Conservation (phyloP, 2,888 invertebrate species). For the Galerucella calmariensis region DNA sequence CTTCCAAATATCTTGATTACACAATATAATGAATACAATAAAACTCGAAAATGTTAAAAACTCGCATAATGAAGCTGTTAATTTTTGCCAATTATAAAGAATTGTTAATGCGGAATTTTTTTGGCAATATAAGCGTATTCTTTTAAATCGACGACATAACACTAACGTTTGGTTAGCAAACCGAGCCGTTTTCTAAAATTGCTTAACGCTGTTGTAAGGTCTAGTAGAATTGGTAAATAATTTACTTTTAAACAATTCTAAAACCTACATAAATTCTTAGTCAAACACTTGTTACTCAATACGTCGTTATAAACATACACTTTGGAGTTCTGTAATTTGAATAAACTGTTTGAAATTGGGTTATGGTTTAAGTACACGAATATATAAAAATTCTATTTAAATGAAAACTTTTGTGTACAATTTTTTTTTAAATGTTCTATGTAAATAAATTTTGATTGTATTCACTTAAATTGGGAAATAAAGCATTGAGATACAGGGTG, state of each 20-base stretch:
- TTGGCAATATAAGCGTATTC: slow-evolving; percentile 23
- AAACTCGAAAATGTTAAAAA: slow-evolving; percentile 16
- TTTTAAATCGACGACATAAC: slow-evolving; percentile 31
- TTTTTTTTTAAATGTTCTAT: too few species aligned
- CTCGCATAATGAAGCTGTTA: slow-evolving; percentile 1
- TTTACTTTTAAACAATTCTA: slow-evolving; percentile 49
- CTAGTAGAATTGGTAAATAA: slow-evolving; percentile 44
- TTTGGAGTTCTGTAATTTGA: slow-evolving; percentile 31
- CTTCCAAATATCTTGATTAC: slow-evolving; percentile 25
- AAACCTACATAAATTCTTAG: slow-evolving; percentile 47
- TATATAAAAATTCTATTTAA: neutral
- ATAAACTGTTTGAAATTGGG: slow-evolving; percentile 23
- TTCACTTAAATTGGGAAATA: too few species aligned
- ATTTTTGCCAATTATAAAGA: slow-evolving; percentile 26
- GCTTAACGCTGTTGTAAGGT: slow-evolving; percentile 48
- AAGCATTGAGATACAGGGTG: too few species aligned
- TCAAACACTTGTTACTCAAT: slow-evolving; percentile 44
- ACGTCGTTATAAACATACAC: slow-evolving; percentile 38
- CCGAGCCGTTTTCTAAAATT: slow-evolving; percentile 50
- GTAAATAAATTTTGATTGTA: too few species aligned
- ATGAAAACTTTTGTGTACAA: neutral
- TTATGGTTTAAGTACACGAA: slow-evolving; percentile 3
- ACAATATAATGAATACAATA: slow-evolving; percentile 16
- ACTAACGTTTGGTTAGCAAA: slow-evolving; percentile 43
- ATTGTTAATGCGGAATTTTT: slow-evolving; percentile 24